These are phyloP conservation scores for Silurus glanis DNA, from an alignment of 2,113 vertebrate species.

Conservation along the genomic window DNA sequence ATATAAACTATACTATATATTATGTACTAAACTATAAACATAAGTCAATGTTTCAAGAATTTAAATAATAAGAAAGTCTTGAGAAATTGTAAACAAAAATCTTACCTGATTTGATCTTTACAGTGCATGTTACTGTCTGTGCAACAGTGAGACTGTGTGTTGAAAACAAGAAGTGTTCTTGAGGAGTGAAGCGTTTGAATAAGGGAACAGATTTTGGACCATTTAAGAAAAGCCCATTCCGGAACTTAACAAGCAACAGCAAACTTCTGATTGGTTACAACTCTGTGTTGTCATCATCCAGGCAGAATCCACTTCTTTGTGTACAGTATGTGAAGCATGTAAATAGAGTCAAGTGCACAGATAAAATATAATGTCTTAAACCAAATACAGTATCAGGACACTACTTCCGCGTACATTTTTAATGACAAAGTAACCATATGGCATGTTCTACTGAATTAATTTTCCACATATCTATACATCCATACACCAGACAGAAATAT, in stretches of 20 bases:
- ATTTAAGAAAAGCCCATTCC: conserved; percentile 47
- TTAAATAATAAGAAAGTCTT: neutral
- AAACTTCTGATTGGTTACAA: conserved; percentile 56
- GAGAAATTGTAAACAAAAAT: neutral
- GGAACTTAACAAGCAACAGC: conserved; percentile 34
- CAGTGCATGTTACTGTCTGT: conserved; percentile 66
- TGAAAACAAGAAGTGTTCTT: conserved; percentile 9
- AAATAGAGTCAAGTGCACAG: neutral
- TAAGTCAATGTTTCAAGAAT: neutral
- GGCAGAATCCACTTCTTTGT: conserved; percentile 35
- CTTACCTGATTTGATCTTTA: conserved; percentile 75
- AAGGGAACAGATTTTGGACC: conserved; percentile 19
- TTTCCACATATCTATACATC: too few species aligned
- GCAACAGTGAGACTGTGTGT: neutral
- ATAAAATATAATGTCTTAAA: neutral
- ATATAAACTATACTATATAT: too few species aligned
- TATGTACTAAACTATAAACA: too few species aligned
- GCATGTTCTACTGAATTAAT: neutral
- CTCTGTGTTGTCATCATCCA: conserved; percentile 29
- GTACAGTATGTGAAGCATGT: conserved; percentile 18
- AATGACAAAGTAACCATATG: neutral
- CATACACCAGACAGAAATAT: neutral
- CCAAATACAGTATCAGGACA: neutral
- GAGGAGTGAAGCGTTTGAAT: conserved; percentile 25
- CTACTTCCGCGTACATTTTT: neutral